Evolutionary conservation across 2,113 vertebrate genomes (phyloP), one percentile per base, ranked within the genome.

Genomic region (Pterocles burchelli): DNA sequence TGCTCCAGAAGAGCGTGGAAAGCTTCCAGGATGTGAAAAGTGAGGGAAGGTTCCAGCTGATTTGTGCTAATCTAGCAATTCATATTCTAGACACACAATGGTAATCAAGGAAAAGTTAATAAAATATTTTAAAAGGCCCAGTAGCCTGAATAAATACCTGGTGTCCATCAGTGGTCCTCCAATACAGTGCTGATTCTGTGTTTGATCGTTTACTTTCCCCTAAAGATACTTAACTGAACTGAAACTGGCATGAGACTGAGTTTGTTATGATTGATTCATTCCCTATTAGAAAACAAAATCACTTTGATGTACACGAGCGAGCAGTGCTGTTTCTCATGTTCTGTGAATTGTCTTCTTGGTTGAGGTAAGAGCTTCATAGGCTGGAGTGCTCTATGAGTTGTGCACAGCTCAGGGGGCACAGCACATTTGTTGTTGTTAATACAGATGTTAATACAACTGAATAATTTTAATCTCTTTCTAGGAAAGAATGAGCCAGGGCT

Each of bases 191-290:
- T 41, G 51, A 67, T 91, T 84, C 73, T 91, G 59, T 83, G 49
- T 77, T 89, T 84, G 58, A 31, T 66, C 31, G 45, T 74, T 45
- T 45, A 24, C 80, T 87, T 91, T 62, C 51, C 41, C 20, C n/a
- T 81, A 17, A 93, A 77, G 31, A 62, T 66, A 71, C 45, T 89
- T 81, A 86, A 74, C 74, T 84, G 85, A 77, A 81, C 58, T 80
- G 33, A 73, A 81, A 28, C 52, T 59, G 52, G 22, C 0, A 0
- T 78, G 57, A 29, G 48, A 67, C 52, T 31, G 58, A 43, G 41
- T 82, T 72, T 48, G 33, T 76, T 90, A 11, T 17, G 70, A 54
- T 21, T 89, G 43, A 38, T 52, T 75, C 38, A 57, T 58, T 77
- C 74, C 41, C 48, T 62, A 5, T 66, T 71, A 51, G 61, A n/a